Evolutionary conservation across 2,888 invertebrate species (phyloP).

Genomic region (Agrilus mali): DNA sequence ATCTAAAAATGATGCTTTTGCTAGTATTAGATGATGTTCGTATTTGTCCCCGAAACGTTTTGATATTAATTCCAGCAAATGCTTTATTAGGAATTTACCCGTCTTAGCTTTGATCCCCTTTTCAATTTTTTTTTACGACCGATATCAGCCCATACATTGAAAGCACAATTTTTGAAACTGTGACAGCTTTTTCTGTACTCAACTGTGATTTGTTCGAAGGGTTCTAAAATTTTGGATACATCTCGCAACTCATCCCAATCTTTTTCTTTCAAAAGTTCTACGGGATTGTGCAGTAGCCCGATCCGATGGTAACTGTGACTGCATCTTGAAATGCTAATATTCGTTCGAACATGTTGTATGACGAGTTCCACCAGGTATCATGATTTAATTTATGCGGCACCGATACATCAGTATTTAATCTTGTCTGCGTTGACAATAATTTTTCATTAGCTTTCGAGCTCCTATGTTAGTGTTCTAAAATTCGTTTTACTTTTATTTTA

Average conservation of each 20-base stretch:
- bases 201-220: constrained; percentile 12
- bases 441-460: constrained; percentile 9
- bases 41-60: constrained; percentile 1
- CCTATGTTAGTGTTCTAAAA: constrained; percentile 8
- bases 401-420: constrained; percentile 8
- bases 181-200: constrained; percentile 14
- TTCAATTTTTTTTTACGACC: too few species aligned
- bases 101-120: too few species aligned
- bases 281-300: constrained; percentile 14
- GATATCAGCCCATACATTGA: neutral
- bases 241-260: constrained; percentile 13
- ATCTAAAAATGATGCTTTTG: constrained; percentile 7
- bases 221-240: constrained; percentile 10
- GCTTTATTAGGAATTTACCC: too few species aligned
- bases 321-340: constrained; percentile 11
- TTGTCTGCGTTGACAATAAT: constrained; percentile 8
- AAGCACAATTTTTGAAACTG: constrained; percentile 12
- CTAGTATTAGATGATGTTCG: constrained; percentile 5
- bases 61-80: constrained; percentile 2
- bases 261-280: constrained; percentile 9
- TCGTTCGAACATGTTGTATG: constrained; percentile 14
- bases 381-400: constrained; percentile 14
- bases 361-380: constrained; percentile 13
- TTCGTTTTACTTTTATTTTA: constrained; percentile 7
- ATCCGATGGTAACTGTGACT: constrained; percentile 12